Evolutionary conservation across 2,113 vertebrate species (phyloP), one percentile per base, ranked within the genome.

Genomic region (Chamaea fasciata): DNA sequence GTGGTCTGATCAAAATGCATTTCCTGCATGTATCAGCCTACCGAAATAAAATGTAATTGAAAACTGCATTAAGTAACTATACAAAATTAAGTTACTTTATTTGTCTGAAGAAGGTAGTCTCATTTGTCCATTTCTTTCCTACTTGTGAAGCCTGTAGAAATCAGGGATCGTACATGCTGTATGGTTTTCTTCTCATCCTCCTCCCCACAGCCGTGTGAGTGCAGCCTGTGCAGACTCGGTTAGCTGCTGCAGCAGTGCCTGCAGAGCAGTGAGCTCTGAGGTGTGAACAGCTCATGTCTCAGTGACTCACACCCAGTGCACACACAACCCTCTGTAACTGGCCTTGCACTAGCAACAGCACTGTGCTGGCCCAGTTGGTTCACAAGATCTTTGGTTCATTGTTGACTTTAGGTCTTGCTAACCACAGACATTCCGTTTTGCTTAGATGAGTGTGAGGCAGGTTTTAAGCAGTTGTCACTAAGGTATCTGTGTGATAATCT

Each of bases 271-370:
- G 63, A 91, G 79, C 75, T 68, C 70, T 57, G 62, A 23, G 52
- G 11, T 41, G 26, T 37, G 27, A 52, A 7, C 33, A 73, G 10
- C 55, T 65, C 10, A 0, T 52, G 19, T 76, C 62, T 56, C 50
- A 18, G 50, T 7, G 26, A 10, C 35, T 84, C 13, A 2, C 42
- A 49, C 44, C 28, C 0, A 0, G 10, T 21, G 24, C 22, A 11
- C n/a, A 19, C 14, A 2, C 35, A 56, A 0, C 33, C 18, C 46
- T 76, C 31, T 5, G 9, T 24, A 49, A 37, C n/a, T 44, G 49
- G 17, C 27, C 59, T 86, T 44, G 50, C 0, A 0, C 67, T 30
- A 26, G 33, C 44, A 76, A 62, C 57, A 64, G 1, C 24, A 5
- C 44, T 0, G 0, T 47, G 41, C 39, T 71, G 41, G 30, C 47